Conservation (phyloP, 1,140 invertebrate species). For the Meloidogyne floridensis region DNA sequence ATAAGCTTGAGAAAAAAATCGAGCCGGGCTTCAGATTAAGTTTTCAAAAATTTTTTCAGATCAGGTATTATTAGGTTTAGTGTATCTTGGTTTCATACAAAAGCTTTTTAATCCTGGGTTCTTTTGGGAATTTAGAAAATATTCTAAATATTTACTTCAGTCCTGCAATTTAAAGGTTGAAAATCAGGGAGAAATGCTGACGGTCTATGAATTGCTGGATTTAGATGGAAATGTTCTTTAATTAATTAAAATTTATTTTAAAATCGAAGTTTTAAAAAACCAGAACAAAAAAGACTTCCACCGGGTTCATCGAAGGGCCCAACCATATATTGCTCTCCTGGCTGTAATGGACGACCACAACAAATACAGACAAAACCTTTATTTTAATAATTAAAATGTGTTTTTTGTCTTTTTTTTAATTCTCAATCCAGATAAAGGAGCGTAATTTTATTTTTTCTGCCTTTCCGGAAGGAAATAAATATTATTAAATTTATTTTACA, state of each 20-base stretch:
- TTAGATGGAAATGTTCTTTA: conserved; percentile 27
- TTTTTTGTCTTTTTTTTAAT: too few relatives aligned
- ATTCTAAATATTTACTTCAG: background rate
- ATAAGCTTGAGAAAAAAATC: too few relatives aligned
- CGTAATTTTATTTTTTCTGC: too few relatives aligned
- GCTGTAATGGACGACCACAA: conserved; percentile 10
- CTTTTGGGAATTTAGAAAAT: too few relatives aligned
- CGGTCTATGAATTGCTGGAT: background rate
- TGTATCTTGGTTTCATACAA: too few relatives aligned
- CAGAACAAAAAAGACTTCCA: conserved; percentile 15
- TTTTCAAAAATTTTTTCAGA: too few relatives aligned
- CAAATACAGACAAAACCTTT: conserved; percentile 24
- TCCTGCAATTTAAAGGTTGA: background rate
- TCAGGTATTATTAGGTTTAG: too few relatives aligned
- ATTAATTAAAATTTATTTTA: background rate
- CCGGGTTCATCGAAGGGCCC: background rate
- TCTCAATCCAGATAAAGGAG: too few relatives aligned
- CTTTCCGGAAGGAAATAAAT: too few relatives aligned
- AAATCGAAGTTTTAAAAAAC: background rate
- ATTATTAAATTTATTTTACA: too few relatives aligned
- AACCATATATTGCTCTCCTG: conserved; percentile 20
- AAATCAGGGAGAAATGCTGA: background rate
- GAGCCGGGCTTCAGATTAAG: too few relatives aligned
- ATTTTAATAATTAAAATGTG: background rate
- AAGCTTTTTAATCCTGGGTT: too few relatives aligned